phyloP scores from a whole-genome alignment of 2,113 vertebrate genomes.

The Nansenia antarctica region DNA sequence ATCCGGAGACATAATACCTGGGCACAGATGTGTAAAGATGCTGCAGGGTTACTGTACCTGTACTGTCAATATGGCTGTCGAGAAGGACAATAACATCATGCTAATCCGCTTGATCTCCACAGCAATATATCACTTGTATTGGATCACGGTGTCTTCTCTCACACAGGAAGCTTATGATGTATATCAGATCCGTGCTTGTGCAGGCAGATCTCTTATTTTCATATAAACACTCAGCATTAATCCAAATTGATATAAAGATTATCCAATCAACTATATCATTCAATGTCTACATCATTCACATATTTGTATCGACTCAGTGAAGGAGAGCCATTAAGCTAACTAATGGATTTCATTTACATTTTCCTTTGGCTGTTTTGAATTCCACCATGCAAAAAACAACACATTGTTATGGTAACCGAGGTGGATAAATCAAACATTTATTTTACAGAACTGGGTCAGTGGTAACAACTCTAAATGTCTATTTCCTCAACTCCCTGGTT shows the following conservation, averaged over 20 bases:
- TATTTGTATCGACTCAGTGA: slow-evolving; percentile 54
- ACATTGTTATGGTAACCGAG: background rate
- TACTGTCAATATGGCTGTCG: background rate
- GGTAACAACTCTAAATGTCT: background rate
- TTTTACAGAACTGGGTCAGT: background rate
- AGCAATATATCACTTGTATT: slow-evolving; percentile 44
- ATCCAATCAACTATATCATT: slow-evolving; percentile 47
- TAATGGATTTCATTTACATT: slow-evolving; percentile 61
- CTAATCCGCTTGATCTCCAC: background rate
- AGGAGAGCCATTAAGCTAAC: slow-evolving; percentile 59
- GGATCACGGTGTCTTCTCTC: slow-evolving; percentile 19
- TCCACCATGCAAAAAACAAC: background rate
- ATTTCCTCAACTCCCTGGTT: background rate
- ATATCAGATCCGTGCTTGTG: slow-evolving; percentile 29
- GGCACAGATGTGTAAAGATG: background rate
- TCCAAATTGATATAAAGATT: slow-evolving; percentile 48
- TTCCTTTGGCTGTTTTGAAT: background rate
- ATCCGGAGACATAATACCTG: background rate
- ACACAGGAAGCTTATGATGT: slow-evolving; percentile 44
- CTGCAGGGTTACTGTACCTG: background rate
- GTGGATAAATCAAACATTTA: background rate
- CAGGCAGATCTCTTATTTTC: slow-evolving; percentile 42
- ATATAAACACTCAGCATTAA: slow-evolving; percentile 65
- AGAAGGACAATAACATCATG: background rate
- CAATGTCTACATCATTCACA: slow-evolving; percentile 42